Conservation (phyloP, 2,113 vertebrate species). For the Cryptotis parvus region DNA sequence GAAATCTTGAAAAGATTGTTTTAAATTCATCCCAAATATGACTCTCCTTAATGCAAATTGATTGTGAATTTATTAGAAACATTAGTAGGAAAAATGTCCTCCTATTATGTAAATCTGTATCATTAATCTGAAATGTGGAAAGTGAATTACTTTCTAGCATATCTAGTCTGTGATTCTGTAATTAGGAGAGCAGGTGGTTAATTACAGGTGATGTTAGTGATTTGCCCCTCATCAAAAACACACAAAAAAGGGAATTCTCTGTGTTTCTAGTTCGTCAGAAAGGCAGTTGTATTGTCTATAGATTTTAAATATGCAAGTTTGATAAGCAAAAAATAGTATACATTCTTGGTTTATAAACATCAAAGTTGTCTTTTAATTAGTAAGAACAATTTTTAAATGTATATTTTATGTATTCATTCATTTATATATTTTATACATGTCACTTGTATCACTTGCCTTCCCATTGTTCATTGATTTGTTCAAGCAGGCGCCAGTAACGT, state of each 20-base stretch:
- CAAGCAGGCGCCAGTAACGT: no score
- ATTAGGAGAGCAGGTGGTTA: conserved; percentile 76
- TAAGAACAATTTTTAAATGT: no score
- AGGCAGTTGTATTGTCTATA: conserved; percentile 24
- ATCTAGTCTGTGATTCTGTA: conserved; percentile 73
- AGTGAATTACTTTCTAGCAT: conserved; percentile 72
- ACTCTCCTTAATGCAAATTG: conserved; percentile 71
- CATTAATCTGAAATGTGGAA: conserved; percentile 78
- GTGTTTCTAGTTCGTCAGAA: neutral
- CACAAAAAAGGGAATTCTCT: conserved; percentile 61
- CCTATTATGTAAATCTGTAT: conserved; percentile 77
- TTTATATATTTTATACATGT: no score
- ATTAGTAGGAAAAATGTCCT: conserved; percentile 80
- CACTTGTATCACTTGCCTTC: no score
- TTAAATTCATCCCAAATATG: conserved; percentile 70
- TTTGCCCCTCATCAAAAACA: conserved; percentile 52
- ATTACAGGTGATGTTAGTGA: conserved; percentile 70
- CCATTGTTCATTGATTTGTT: no score
- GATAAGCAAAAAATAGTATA: neutral
- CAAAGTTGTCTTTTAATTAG: neutral
- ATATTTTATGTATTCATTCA: no score
- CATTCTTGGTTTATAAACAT: conserved; percentile 50
- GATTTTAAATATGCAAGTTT: conserved; percentile 35
- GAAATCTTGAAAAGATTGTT: conserved; percentile 52
- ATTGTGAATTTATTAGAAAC: conserved; percentile 79